These are phyloP conservation scores for Sinotaia quadrata DNA, from an alignment of 2,888 invertebrate species.

Conservation along the genomic window DNA sequence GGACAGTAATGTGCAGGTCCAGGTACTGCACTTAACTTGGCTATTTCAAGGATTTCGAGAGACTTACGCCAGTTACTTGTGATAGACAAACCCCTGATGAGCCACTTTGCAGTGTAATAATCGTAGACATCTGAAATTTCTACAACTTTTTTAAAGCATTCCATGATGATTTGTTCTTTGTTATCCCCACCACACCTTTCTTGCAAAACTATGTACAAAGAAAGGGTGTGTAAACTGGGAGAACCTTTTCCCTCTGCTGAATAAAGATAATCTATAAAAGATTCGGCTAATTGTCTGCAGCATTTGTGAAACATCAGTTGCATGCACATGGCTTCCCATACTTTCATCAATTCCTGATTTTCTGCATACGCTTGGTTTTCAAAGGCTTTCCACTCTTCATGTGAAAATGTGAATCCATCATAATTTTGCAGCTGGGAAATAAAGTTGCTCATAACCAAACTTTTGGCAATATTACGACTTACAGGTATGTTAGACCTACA, in stretches of 20 bases:
- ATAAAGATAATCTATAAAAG: conserved; percentile 24
- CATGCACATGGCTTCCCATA: conserved; percentile 31
- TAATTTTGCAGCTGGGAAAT: background rate
- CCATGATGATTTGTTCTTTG: conserved; percentile 26
- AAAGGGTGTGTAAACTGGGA: conserved; percentile 24
- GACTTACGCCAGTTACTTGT: conserved; percentile 40
- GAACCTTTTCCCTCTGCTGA: background rate
- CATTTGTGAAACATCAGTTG: conserved; percentile 18
- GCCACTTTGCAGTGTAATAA: conserved; percentile 23
- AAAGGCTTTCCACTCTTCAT: conserved; percentile 28
- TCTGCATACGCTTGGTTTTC: conserved; percentile 19
- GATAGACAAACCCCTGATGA: conserved; percentile 36
- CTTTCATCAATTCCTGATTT: conserved; percentile 19
- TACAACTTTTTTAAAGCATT: conserved; percentile 20
- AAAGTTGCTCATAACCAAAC: conserved; percentile 7
- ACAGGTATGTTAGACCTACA: too few species aligned
- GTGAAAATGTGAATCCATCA: background rate
- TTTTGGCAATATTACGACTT: background rate
- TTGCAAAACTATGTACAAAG: conserved; percentile 32
- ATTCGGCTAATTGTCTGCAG: conserved; percentile 11
- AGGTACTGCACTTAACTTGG: conserved; percentile 11
- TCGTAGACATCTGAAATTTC: conserved; percentile 31
- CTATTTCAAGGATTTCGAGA: conserved; percentile 39
- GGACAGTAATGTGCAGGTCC: conserved; percentile 10
- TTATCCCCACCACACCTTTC: conserved; percentile 20